Conservation (phyloP, 2,797 vertebrate species). For the Lepus townsendii region DNA sequence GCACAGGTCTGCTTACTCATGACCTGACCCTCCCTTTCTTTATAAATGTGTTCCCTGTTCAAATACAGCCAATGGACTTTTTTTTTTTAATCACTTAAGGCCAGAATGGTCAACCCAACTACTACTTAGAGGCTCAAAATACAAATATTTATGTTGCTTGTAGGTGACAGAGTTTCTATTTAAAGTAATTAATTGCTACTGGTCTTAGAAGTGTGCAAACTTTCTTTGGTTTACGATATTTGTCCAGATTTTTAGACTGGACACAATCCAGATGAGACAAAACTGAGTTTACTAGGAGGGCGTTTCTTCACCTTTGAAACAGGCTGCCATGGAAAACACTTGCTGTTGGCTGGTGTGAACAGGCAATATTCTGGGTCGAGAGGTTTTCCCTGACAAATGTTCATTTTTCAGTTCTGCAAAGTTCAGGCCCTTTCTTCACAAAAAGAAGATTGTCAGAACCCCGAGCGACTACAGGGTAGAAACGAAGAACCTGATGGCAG, state of each 20-base stretch:
- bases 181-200: slow-evolving; percentile 88
- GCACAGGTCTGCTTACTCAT: slow-evolving; percentile 61
- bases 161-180: slow-evolving; percentile 86
- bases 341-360: slow-evolving; percentile 64
- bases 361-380: background rate
- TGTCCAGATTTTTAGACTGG: slow-evolving; percentile 86
- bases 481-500: background rate
- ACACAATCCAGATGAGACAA: slow-evolving; percentile 83
- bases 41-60: slow-evolving; percentile 80
- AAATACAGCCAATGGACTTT: slow-evolving; percentile 73
- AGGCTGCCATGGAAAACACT: slow-evolving; percentile 73
- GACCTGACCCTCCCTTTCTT: slow-evolving; percentile 67
- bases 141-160: slow-evolving; percentile 89
- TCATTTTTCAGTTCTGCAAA: slow-evolving; percentile 60
- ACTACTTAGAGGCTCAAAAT: slow-evolving; percentile 82
- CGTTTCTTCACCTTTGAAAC: slow-evolving; percentile 72
- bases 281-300: slow-evolving; percentile 72
- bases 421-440: slow-evolving; percentile 61
- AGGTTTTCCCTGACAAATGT: slow-evolving; percentile 65
- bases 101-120: slow-evolving; percentile 80
- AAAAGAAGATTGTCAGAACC: slow-evolving; percentile 53
- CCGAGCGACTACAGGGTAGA: background rate
- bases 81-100: slow-evolving; percentile 79
- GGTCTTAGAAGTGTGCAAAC: slow-evolving; percentile 85
- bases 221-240: slow-evolving; percentile 86